Conservation (phyloP, 2,113 vertebrate species). For the Theristicus caerulescens region DNA sequence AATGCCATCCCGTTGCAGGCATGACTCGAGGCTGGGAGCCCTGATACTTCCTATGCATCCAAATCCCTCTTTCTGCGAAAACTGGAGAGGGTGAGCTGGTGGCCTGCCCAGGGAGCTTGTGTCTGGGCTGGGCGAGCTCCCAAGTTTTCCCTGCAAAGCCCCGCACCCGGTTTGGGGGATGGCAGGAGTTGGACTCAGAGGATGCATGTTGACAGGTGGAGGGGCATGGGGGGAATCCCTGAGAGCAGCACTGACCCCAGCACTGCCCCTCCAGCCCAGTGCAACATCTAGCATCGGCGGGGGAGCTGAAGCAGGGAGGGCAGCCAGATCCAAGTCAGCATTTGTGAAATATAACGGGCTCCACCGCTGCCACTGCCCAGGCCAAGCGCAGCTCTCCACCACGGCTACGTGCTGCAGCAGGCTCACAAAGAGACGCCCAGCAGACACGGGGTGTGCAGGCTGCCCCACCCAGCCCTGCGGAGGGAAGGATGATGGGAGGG, state of each 20-base stretch:
- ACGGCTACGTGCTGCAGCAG: fast-evolving
- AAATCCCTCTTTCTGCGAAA: not conserved
- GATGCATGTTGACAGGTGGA: not conserved
- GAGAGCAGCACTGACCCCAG: slow-evolving; percentile 1
- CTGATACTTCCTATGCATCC: not conserved
- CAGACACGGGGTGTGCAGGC: not conserved
- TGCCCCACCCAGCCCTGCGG: not conserved
- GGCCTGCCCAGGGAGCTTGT: not conserved
- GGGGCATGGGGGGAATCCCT: not conserved
- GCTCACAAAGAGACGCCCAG: not conserved
- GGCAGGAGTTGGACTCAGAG: not conserved
- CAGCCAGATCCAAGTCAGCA: not conserved
- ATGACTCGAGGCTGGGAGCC: not conserved
- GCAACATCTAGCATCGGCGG: not conserved
- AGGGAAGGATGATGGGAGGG: not conserved
- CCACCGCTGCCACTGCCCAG: not conserved
- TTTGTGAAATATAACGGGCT: not conserved
- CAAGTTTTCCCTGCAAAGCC: not conserved
- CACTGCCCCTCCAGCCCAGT: not conserved
- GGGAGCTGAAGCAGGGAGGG: not conserved
- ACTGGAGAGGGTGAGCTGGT: not conserved
- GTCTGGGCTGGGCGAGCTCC: not conserved
- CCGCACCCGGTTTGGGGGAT: not conserved
- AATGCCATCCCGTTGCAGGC: not conserved
- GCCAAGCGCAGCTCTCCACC: not conserved